Base-by-base conservation (phyloP, 2,113 vertebrate genomes). In the Microtus oregoni region DNA sequence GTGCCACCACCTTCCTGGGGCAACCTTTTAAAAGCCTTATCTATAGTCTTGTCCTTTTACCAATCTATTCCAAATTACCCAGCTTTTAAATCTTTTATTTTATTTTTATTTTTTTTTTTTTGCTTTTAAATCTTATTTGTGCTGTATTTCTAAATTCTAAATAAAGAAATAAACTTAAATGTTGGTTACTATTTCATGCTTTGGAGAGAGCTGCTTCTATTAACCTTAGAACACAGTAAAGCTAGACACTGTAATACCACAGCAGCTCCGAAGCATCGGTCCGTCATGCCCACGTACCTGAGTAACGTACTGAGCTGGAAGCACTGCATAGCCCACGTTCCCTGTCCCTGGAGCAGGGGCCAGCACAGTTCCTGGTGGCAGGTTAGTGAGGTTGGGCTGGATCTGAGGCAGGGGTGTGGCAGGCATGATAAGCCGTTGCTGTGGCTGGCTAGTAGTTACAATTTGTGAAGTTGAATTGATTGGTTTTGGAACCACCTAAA, bases 371-470 rank as follows among this genome's bases (percentile, higher is more conserved):
- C 99, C 99, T 0, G 99, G 99, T 0, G 99, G 99, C 30, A 99
- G 99, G 98, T 99, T 99, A 73, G 99, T 99, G 97, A 99, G 99
- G 98, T 99, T 99, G 90, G 99, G 99, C 97, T 99, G 99, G 94
- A 99, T 99, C 97, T 99, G 99, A 55, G 99, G 99, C 88, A 99
- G 98, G 44, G 99, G 99, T 2, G 99, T 99, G 41, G 99, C 99
- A 50, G 99, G 99, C 99, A 99, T 99, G 97, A 99, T 99, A 50
- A 99, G 99, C 61, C 99, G 98, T 78, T 99, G 99, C 94, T 99
- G 99, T 14, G 99, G 99, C 97, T 99, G 99, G 95, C 98, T 99
- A 32, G 99, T 99, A 91, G 99, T 99, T n/a, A 99, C 99, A 30
- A 99, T 99, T 90, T 99, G 99, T 47, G 99, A 97, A 73, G 98